Evolutionary conservation across 2,797 vertebrate species (phyloP).

Genomic region (Glyptemys insculpta): DNA sequence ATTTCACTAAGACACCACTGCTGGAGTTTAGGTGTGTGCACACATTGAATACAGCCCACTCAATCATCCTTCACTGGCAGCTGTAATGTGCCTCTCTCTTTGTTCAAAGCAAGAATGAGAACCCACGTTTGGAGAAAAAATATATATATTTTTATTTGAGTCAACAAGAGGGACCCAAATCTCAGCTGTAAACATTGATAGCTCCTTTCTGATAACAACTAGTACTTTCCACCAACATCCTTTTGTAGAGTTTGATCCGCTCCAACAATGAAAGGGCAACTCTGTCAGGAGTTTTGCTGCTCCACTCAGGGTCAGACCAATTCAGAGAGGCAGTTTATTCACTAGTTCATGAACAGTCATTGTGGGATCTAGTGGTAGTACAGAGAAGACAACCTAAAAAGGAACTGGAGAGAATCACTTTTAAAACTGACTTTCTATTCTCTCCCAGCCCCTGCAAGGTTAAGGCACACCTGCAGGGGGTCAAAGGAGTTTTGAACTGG

Average conservation of each 20-base stretch:
- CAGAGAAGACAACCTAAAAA: not conserved
- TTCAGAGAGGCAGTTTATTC: conserved; percentile 53
- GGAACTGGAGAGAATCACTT: fast-evolving
- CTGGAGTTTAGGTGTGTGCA: fast-evolving
- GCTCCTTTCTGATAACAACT: conserved; percentile 71
- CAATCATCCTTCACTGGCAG: not conserved
- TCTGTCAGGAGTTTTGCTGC: conserved; percentile 74
- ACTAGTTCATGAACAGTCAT: not conserved
- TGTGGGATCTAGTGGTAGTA: not conserved
- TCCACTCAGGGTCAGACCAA: conserved; percentile 56
- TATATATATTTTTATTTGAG: conserved; percentile 38
- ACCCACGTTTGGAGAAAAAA: conserved; percentile 46
- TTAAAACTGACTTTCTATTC: not conserved
- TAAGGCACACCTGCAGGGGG: fast-evolving
- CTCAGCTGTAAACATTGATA: conserved; percentile 46
- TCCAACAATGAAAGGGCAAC: conserved; percentile 63
- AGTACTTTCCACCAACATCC: conserved; percentile 73
- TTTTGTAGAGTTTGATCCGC: conserved; percentile 66
- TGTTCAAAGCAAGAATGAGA: not conserved
- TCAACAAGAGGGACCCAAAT: conserved; percentile 64
- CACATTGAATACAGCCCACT: not conserved
- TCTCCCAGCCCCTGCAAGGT: fast-evolving
- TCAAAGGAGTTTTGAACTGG: fast-evolving
- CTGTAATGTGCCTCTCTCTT: not conserved
- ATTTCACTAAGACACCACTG: fast-evolving